phyloP scores from a whole-genome alignment of 2,888 invertebrate genomes.

The Lasioglossum pauxillum region DNA sequence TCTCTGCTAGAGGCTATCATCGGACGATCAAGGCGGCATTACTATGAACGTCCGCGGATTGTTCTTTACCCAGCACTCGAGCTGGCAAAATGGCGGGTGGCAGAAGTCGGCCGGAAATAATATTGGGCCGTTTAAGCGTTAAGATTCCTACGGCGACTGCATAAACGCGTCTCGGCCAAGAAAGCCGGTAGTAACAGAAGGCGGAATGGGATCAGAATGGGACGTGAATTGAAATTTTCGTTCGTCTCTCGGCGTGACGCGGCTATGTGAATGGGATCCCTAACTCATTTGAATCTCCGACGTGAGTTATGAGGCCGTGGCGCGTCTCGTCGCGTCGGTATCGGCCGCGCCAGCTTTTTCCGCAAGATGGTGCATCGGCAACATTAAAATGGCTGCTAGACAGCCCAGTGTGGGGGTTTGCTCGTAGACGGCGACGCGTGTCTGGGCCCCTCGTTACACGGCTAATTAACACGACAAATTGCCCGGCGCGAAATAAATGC shows the following conservation, averaged over 20 bases:
- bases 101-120: not conserved
- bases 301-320: constrained; percentile 61
- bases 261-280: constrained; percentile 65
- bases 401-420: not conserved
- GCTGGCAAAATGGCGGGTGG: not conserved
- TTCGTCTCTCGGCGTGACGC: constrained; percentile 47
- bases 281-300: constrained; percentile 64
- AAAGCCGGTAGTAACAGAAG: constrained; percentile 13
- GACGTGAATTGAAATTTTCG: constrained; percentile 60
- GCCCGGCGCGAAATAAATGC: constrained; percentile 77
- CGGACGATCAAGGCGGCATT: not conserved
- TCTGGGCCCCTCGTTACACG: constrained; percentile 77
- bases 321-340: constrained; percentile 28
- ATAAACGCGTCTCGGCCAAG: not conserved
- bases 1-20: not conserved
- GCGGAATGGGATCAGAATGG: constrained; percentile 34
- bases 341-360: constrained; percentile 50
- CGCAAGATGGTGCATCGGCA: constrained; percentile 53
- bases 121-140: constrained; percentile 7
- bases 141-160: not conserved
- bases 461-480: constrained; percentile 82
- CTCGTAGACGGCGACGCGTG: constrained; percentile 58
- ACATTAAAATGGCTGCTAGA: constrained; percentile 4
- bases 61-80: not conserved
- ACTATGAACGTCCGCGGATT: not conserved